phyloP scores from a whole-genome alignment of 2,113 vertebrate species.

The Sprattus sprattus region DNA sequence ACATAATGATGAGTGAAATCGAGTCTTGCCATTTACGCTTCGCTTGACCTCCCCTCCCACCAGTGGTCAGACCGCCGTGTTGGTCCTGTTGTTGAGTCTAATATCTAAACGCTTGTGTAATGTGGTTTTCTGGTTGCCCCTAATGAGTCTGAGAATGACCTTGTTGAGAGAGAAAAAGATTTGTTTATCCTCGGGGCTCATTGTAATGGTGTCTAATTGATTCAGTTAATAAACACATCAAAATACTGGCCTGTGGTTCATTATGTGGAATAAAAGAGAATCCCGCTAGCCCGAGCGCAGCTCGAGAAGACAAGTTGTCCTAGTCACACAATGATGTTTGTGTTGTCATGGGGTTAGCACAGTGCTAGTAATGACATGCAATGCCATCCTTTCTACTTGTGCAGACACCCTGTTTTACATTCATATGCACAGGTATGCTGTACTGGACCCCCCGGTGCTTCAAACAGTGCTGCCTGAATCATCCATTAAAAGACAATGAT shows the following conservation, averaged over 20 bases:
- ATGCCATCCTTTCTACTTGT: neutral
- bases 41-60: constrained; percentile 56
- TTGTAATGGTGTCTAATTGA: constrained; percentile 63
- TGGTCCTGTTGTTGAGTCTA: constrained; percentile 43
- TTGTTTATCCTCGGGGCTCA: constrained; percentile 55
- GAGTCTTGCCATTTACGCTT: constrained; percentile 49
- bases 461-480: constrained; percentile 47
- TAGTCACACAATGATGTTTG: constrained; percentile 31
- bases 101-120: constrained; percentile 53
- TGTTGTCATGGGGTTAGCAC: constrained; percentile 14
- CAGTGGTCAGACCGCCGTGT: constrained; percentile 34
- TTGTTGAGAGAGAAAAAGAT: constrained; percentile 54
- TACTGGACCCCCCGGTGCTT: constrained; percentile 42
- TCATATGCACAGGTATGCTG: neutral
- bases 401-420: neutral
- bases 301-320: neutral
- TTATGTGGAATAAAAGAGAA: constrained; percentile 55
- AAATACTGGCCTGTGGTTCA: constrained; percentile 63
- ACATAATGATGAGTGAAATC: constrained; percentile 48
- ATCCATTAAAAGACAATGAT: constrained; percentile 50
- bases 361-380: constrained; percentile 19
- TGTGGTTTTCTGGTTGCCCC: constrained; percentile 47
- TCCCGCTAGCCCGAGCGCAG: neutral
- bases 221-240: constrained; percentile 59
- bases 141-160: constrained; percentile 55